Evolutionary conservation across 2,888 invertebrate genomes (phyloP), one percentile per base, ranked within the genome.

Genomic region (Periphyllus acericola): DNA sequence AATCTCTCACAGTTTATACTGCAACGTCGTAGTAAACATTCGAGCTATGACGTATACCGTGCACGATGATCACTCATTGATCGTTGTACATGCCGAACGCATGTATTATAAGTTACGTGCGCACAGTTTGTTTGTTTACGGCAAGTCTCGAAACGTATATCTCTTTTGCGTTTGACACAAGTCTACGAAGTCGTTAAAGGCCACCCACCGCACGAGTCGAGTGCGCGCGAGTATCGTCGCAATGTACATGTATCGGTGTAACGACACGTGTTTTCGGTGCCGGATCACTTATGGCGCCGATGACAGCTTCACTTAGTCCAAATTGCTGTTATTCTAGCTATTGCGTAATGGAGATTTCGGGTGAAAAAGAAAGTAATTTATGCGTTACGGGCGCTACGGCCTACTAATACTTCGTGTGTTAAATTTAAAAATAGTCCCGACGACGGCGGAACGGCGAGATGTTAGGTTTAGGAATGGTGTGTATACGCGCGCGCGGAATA

Each of bases 261-360:
- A 74, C 71, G 83, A 83, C 83, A 83, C 83, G 83, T 83, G 83
- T 74, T 72, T 36, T 74, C 55, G 55, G 71, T 52, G 68, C 72
- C 74, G 74, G 71, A 83, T 83, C 82, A 72, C 82, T 83, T 36
- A 74, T 36, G 74, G n/a, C 36, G 52, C 34, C 36, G 85, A 78
- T 66, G 85, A 85, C 85, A 79, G 85, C 78, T 40, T 68, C 78
- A 85, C 85, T 85, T 71, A 85, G 68, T n/a, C 76, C 14, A 52
- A 34, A 85, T 40, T 46, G 75, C 52, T 34, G 71, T 75, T 79
- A 71, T 32, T 85, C 60, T 46, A 83, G 46, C 19, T 1, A 21
- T 55, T 46, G 8, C 21, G 21, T 21, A 46, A 21, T 55, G 55
- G 75, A 34, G 60, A 46, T 68, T 68, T 68, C 19, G 36, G 19